These are phyloP conservation scores for Cephus spinipes DNA, from an alignment of 2,888 invertebrate genomes.

Conservation along the genomic window DNA sequence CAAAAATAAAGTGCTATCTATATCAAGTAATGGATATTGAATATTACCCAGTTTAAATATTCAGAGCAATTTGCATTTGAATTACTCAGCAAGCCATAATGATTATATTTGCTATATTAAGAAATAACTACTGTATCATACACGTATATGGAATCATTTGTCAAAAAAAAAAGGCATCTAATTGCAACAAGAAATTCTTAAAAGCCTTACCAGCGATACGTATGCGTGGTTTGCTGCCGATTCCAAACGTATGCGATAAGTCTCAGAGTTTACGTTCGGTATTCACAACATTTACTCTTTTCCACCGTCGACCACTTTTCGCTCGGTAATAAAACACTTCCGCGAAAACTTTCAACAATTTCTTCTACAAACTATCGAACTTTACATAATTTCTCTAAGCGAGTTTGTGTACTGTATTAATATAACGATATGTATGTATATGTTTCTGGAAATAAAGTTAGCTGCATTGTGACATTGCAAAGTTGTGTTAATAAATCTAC, in stretches of 20 bases:
- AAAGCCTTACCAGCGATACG: too few species aligned
- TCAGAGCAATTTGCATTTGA: constrained; percentile 48
- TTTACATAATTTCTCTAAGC: background rate
- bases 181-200: too few species aligned
- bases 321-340: background rate
- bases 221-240: too few species aligned
- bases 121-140: too few species aligned
- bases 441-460: background rate
- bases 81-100: background rate
- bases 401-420: background rate
- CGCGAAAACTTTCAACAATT: background rate
- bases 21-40: too few species aligned
- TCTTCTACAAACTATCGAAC: background rate
- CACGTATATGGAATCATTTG: too few species aligned
- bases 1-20: too few species aligned
- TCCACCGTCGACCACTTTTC: background rate
- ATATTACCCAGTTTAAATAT: constrained; percentile 39
- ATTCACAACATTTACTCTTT: background rate
- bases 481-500: background rate
- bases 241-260: too few species aligned
- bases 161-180: too few species aligned
- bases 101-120: too few species aligned
- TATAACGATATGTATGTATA: background rate
- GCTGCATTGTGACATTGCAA: background rate
- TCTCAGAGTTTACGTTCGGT: too few species aligned